Evolutionary conservation across 2,113 vertebrate species (phyloP).

Genomic region (Astur gentilis): DNA sequence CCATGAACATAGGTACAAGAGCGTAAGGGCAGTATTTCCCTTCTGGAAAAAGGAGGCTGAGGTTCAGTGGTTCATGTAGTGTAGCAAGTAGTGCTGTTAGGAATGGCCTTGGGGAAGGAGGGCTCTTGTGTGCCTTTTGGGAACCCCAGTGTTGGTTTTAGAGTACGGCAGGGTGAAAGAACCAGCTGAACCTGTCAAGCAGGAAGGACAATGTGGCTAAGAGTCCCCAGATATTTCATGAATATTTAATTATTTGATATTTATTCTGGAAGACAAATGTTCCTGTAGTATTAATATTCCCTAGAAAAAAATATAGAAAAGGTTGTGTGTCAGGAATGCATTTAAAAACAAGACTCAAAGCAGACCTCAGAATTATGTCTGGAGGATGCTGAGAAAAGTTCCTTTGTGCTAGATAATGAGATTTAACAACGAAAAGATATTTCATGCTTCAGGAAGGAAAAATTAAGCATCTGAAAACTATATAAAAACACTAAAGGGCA

Average conservation of each 20-base stretch:
- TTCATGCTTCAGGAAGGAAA: not conserved
- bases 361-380: not conserved
- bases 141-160: not conserved
- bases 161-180: not conserved
- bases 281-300: not conserved
- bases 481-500: not conserved
- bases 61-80: not conserved
- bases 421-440: not conserved
- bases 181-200: not conserved
- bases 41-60: not conserved
- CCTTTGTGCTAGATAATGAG: not conserved
- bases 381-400: not conserved
- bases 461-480: not conserved
- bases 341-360: not conserved
- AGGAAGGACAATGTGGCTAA: not conserved
- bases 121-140: not conserved
- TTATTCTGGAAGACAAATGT: not conserved
- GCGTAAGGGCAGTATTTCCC: not conserved
- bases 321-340: not conserved
- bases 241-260: not conserved
- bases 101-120: fast-evolving
- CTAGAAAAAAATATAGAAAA: not conserved
- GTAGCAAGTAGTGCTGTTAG: not conserved
- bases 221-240: not conserved
- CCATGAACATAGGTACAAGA: not conserved